Conservation (phyloP, 2,888 invertebrate species). For the Eurois occulta region DNA sequence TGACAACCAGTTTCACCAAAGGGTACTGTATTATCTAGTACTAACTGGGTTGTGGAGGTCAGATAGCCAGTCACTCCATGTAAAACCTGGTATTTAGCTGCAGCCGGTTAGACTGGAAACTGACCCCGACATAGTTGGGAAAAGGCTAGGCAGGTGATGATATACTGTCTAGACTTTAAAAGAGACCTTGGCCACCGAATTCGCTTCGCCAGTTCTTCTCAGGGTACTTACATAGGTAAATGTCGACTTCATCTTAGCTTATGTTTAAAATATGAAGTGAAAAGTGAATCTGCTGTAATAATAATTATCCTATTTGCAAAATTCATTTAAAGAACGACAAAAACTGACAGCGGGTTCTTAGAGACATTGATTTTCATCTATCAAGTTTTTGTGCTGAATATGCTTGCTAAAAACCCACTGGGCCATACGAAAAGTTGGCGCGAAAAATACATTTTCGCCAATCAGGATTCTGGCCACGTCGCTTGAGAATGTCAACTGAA, state of each 20-base stretch:
- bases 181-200: too few species aligned
- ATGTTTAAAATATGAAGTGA: neutral
- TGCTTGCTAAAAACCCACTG: neutral
- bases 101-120: neutral
- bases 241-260: neutral
- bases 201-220: too few species aligned
- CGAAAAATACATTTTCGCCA: conserved; percentile 61
- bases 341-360: neutral
- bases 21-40: too few species aligned
- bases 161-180: too few species aligned
- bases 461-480: conserved; percentile 64
- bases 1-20: too few species aligned
- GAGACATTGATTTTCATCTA: neutral
- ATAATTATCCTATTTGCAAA: neutral
- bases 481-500: conserved; percentile 62
- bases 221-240: too few species aligned
- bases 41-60: neutral
- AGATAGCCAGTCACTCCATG: neutral
- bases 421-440: conserved; percentile 26
- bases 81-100: neutral
- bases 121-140: too few species aligned
- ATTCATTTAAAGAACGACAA: neutral
- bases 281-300: neutral
- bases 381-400: neutral
- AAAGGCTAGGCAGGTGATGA: too few species aligned